Percentiles rank a stretch among this genome's conserved stretches.
phyloP scores from a whole-genome alignment of 2,797 vertebrate genomes.

The Apogon hyalosoma region DNA sequence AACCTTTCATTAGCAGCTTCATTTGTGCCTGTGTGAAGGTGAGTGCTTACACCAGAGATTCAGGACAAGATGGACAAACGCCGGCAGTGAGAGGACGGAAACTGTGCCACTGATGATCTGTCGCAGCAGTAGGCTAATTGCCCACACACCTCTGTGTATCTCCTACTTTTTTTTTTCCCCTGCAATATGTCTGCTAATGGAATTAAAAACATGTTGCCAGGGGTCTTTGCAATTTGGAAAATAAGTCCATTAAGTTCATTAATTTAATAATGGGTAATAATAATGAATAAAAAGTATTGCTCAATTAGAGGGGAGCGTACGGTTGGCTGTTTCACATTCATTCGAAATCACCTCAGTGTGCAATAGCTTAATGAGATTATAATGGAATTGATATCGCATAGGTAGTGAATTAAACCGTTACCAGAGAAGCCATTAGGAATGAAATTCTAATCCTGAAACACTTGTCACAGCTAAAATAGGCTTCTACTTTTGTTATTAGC shows the following conservation, averaged over 20 bases:
- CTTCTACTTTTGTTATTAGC: slow-evolving; percentile 73
- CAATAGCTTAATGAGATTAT: slow-evolving; percentile 83
- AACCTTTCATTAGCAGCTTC: neutral
- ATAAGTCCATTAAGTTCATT: slow-evolving; percentile 85
- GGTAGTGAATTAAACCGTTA: slow-evolving; percentile 84
- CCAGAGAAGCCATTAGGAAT: slow-evolving; percentile 79
- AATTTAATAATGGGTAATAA: slow-evolving; percentile 85
- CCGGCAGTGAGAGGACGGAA: slow-evolving; percentile 47
- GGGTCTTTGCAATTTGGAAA: slow-evolving; percentile 81
- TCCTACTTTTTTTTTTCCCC: slow-evolving; percentile 19
- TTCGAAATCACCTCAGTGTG: slow-evolving; percentile 78
- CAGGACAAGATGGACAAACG: slow-evolving; percentile 61
- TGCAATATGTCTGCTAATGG: slow-evolving; percentile 74
- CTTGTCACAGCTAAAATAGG: slow-evolving; percentile 77
- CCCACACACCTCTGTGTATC: slow-evolving; percentile 60
- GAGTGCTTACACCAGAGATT: slow-evolving; percentile 40
- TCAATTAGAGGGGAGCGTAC: slow-evolving; percentile 79
- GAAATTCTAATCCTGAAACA: slow-evolving; percentile 77
- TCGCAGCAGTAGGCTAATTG: slow-evolving; percentile 78
- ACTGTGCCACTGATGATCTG: slow-evolving; percentile 70
- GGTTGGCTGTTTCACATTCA: slow-evolving; percentile 76
- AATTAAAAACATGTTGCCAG: slow-evolving; percentile 82
- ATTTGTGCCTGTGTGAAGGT: slow-evolving; percentile 53
- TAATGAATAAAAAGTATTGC: slow-evolving; percentile 84
- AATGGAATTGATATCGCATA: slow-evolving; percentile 83